phyloP scores from a whole-genome alignment of 2,888 invertebrate genomes.

The Temnothorax ravouxi region DNA sequence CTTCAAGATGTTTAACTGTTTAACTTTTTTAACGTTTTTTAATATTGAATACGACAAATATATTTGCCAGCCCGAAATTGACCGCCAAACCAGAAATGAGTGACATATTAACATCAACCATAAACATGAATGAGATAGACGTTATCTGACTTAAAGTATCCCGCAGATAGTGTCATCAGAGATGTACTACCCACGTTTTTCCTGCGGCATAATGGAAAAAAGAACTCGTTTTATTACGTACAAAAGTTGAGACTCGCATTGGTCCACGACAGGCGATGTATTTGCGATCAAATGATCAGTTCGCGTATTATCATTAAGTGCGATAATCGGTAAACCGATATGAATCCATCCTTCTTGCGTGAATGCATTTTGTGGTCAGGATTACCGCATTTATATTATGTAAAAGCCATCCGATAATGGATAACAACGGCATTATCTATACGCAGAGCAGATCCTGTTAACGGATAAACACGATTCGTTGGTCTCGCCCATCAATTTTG shows the following conservation, averaged over 20 bases:
- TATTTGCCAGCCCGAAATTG: neutral
- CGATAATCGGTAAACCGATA: conserved; percentile 1
- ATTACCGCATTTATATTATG: conserved; percentile 47
- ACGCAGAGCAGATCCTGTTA: neutral
- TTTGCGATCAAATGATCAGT: neutral
- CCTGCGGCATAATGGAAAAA: conserved; percentile 28
- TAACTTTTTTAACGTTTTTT: neutral
- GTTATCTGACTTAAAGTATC: conserved; percentile 52
- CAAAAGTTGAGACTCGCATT: conserved; percentile 17
- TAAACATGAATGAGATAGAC: conserved; percentile 59
- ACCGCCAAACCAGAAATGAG: neutral
- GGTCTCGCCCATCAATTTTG: conserved; percentile 11
- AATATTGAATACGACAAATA: neutral
- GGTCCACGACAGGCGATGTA: neutral
- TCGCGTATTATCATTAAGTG: neutral
- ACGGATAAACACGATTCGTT: conserved; percentile 30
- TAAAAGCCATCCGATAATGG: neutral
- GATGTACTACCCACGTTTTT: conserved; percentile 58
- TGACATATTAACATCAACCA: neutral
- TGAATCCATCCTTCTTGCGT: conserved; percentile 7
- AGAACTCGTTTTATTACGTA: neutral
- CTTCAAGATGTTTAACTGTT: neutral
- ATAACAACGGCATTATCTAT: conserved; percentile 17
- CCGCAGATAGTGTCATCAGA: conserved; percentile 48
- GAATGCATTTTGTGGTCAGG: conserved; percentile 31